Percentiles rank a stretch among this genome's conserved stretches.
Evolutionary conservation across 2,797 vertebrate species (phyloP).

Genomic region (Enteromius trimaculatus): DNA sequence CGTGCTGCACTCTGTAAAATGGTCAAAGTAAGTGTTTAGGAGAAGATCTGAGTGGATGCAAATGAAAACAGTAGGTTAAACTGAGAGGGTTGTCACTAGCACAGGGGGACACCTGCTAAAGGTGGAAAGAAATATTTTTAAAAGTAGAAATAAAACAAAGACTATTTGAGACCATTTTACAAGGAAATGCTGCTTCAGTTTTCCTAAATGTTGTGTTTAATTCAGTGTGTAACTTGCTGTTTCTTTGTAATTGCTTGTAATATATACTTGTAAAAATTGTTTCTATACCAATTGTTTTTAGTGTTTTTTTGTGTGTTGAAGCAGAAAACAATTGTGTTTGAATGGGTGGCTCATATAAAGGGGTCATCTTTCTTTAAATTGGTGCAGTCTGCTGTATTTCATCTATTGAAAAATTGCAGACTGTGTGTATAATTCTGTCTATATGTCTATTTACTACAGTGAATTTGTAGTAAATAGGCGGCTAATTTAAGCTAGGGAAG

Average conservation of each 20-base stretch:
- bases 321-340: not conserved
- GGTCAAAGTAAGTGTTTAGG: not conserved
- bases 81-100: not conserved
- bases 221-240: not conserved
- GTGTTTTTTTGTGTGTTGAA: not conserved
- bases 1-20: slow-evolving; percentile 53
- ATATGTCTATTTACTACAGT: not conserved
- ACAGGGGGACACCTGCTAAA: not conserved
- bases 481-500: not conserved
- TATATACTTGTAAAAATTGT: not conserved
- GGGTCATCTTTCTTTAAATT: not conserved
- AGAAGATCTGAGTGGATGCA: not conserved
- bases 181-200: not conserved
- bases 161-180: not conserved
- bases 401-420: not conserved
- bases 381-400: not conserved
- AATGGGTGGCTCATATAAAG: too few relatives aligned
- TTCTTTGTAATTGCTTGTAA: not conserved
- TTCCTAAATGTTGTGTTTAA: not conserved
- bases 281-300: not conserved
- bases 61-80: not conserved
- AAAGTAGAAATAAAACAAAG: not conserved
- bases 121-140: not conserved
- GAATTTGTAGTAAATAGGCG: not conserved
- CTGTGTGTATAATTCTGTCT: not conserved